Conservation (phyloP, 2,113 vertebrate genomes). For the Ariopsis seemanni region DNA sequence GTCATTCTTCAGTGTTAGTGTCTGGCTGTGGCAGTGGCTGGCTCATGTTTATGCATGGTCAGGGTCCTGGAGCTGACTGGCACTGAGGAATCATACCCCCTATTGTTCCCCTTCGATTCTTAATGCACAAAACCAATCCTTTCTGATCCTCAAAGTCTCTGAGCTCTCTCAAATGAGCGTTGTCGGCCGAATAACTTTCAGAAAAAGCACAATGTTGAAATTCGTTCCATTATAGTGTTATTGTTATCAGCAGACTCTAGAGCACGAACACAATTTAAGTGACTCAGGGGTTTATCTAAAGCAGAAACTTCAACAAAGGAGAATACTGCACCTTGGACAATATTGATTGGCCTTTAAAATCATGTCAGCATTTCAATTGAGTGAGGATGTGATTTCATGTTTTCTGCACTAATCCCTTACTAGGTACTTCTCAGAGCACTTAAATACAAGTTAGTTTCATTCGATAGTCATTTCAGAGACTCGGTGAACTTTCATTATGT, state of each 20-base stretch:
- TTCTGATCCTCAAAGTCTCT: conserved; percentile 21
- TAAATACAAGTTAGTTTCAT: conserved; percentile 39
- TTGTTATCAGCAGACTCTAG: not conserved
- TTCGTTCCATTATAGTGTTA: not conserved
- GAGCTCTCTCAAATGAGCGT: not conserved
- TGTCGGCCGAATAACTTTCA: conserved; percentile 13
- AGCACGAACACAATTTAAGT: conserved; percentile 8
- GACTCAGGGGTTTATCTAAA: conserved; percentile 2
- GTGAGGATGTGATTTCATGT: conserved; percentile 14
- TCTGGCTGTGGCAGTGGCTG: conserved; percentile 28
- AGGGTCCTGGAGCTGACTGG: conserved; percentile 37
- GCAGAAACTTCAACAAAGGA: conserved; percentile 9
- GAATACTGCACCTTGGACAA: conserved; percentile 5
- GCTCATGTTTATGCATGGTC: conserved; percentile 49
- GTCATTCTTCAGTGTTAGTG: conserved; percentile 16
- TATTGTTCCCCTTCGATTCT: not conserved
- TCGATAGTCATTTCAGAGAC: conserved; percentile 25
- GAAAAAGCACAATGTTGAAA: conserved; percentile 12
- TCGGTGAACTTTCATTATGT: conserved; percentile 51
- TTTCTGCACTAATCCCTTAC: conserved; percentile 27
- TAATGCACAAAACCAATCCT: conserved; percentile 8
- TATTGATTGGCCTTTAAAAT: conserved; percentile 30
- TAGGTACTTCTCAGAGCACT: conserved; percentile 34
- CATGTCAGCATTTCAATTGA: not conserved
- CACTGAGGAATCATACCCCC: conserved; percentile 5